Conservation (phyloP, 2,113 vertebrate genomes). For the Gambusia affinis region DNA sequence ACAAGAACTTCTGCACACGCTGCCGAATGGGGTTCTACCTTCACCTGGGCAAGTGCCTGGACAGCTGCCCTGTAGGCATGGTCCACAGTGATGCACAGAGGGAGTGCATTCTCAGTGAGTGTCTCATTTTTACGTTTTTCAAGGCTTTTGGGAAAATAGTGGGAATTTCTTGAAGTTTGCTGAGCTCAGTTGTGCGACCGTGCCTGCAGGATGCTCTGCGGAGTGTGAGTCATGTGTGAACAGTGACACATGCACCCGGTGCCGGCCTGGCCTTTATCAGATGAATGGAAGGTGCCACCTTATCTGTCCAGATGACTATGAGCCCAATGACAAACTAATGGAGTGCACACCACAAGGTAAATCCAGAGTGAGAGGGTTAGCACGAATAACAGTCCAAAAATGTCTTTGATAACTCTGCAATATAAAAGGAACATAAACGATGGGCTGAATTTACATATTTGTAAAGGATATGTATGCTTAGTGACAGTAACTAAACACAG, state of each 20-base stretch:
- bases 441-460: no score
- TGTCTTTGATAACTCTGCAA: no score
- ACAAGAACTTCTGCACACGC: slow-evolving; percentile 98
- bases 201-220: slow-evolving; percentile 89
- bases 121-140: slow-evolving; percentile 1
- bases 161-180: neutral
- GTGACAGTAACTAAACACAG: no score
- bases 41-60: slow-evolving; percentile 94
- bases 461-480: no score
- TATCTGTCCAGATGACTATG: slow-evolving; percentile 90
- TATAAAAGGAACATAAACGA: no score
- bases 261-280: slow-evolving; percentile 90
- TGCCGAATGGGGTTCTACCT: slow-evolving; percentile 96
- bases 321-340: slow-evolving; percentile 91
- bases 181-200: slow-evolving; percentile 34
- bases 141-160: neutral
- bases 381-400: neutral
- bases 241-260: slow-evolving; percentile 91
- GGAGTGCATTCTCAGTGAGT: slow-evolving; percentile 87
- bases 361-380: slow-evolving; percentile 13
- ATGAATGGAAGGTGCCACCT: slow-evolving; percentile 91
- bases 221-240: slow-evolving; percentile 94
- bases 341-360: slow-evolving; percentile 90
- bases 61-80: slow-evolving; percentile 92
- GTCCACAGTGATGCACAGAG: slow-evolving; percentile 89